Percentiles rank a stretch among this genome's conserved stretches.
Evolutionary conservation across 2,888 invertebrate species (phyloP).

Genomic region (Drosophila pseudotalamancana): DNA sequence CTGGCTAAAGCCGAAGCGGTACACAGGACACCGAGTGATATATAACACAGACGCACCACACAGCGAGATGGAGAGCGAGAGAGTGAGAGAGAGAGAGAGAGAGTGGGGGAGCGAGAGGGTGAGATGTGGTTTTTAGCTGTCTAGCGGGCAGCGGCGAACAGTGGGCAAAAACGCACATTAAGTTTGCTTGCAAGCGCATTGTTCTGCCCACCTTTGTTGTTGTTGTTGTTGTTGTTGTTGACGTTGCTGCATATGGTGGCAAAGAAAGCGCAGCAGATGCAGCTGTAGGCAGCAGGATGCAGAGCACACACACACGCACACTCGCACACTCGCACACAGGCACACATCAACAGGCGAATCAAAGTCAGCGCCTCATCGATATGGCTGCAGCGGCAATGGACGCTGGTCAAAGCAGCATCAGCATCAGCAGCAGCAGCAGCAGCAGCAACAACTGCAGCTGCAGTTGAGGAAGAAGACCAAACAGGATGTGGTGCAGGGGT

Average conservation of each 20-base stretch:
- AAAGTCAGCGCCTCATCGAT: slow-evolving; percentile 79
- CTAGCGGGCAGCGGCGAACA: slow-evolving; percentile 17
- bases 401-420: slow-evolving; percentile 47
- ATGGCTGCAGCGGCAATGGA: slow-evolving; percentile 51
- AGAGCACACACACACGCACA: slow-evolving; percentile 5
- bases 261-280: slow-evolving; percentile 61
- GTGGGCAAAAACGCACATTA: slow-evolving; percentile 65
- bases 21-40: not conserved
- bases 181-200: slow-evolving; percentile 69
- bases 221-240: slow-evolving; percentile 39
- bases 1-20: slow-evolving; percentile 20
- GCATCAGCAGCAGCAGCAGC: slow-evolving; percentile 18
- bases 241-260: slow-evolving; percentile 47
- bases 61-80: not conserved
- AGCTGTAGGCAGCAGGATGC: slow-evolving; percentile 40
- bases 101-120: not conserved
- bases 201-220: slow-evolving; percentile 43
- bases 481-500: not conserved
- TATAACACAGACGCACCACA: not conserved
- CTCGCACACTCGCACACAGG: not conserved
- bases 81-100: not conserved
- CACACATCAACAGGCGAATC: slow-evolving; percentile 70
- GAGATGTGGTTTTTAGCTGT: slow-evolving; percentile 5
- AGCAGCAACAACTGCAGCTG: slow-evolving; percentile 23
- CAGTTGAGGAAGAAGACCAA: slow-evolving; percentile 2